These are phyloP conservation scores for Agrilus mali DNA, from an alignment of 2,888 invertebrate species.

Conservation along the genomic window DNA sequence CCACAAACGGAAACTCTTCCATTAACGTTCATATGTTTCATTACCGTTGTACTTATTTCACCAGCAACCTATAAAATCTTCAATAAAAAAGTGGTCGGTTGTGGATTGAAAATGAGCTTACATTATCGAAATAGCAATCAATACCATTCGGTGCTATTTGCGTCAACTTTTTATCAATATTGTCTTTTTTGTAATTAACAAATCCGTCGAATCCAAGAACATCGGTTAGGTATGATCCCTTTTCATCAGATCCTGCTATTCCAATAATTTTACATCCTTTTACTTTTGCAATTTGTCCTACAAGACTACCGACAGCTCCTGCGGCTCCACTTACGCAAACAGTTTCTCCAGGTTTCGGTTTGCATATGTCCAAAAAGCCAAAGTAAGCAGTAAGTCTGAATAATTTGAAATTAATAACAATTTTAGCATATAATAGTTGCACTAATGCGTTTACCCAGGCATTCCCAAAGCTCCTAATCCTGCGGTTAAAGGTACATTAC, in stretches of 20 bases:
- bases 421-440: neutral
- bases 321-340: constrained; percentile 64
- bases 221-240: constrained; percentile 50
- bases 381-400: constrained; percentile 64
- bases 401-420: neutral
- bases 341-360: constrained; percentile 58
- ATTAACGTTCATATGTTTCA: constrained; percentile 47
- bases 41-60: constrained; percentile 43
- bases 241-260: constrained; percentile 55
- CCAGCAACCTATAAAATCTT: constrained; percentile 46
- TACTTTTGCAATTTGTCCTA: constrained; percentile 68
- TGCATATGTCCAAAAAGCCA: constrained; percentile 56
- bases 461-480: constrained; percentile 53
- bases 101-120: constrained; percentile 28
- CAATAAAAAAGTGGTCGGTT: neutral
- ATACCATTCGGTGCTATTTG: constrained; percentile 53
- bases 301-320: constrained; percentile 65
- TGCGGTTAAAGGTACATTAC: constrained; percentile 44
- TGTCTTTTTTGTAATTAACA: constrained; percentile 58
- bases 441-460: constrained; percentile 45
- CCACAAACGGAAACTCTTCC: constrained; percentile 55
- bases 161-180: constrained; percentile 41
- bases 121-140: constrained; percentile 68
- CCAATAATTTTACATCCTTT: constrained; percentile 58
- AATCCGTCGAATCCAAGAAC: constrained; percentile 54